Conservation (phyloP, 2,888 invertebrate genomes). For the Notodonta ziczac region DNA sequence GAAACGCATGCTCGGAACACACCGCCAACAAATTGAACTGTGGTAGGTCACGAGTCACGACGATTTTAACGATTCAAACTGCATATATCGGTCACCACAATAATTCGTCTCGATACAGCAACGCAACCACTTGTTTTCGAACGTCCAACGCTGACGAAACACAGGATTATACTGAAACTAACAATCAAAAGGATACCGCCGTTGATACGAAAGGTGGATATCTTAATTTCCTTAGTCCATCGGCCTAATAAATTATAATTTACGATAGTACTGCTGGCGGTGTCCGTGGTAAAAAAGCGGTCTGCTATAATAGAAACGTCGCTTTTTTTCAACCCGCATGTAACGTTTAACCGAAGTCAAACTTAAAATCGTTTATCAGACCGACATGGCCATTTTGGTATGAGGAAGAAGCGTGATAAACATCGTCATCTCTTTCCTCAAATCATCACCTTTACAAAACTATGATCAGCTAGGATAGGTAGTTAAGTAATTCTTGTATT, state of each 20-base stretch:
- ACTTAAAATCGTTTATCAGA: slow-evolving; percentile 63
- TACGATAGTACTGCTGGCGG: slow-evolving; percentile 72
- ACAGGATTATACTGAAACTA: slow-evolving; percentile 62
- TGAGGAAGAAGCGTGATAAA: slow-evolving; percentile 46
- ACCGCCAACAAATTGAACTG: slow-evolving; percentile 63
- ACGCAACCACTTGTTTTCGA: slow-evolving; percentile 32
- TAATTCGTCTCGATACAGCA: slow-evolving; percentile 42
- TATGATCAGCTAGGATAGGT: not conserved
- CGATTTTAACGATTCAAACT: slow-evolving; percentile 50
- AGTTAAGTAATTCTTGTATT: no score
- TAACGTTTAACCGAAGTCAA: slow-evolving; percentile 65
- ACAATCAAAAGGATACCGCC: slow-evolving; percentile 72
- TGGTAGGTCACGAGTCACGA: slow-evolving; percentile 64
- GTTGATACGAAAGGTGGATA: slow-evolving; percentile 68
- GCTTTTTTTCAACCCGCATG: slow-evolving; percentile 74
- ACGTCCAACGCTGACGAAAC: slow-evolving; percentile 67
- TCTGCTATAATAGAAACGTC: slow-evolving; percentile 78
- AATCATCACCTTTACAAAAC: slow-evolving; percentile 12
- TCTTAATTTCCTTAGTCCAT: slow-evolving; percentile 76
- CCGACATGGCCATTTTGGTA: slow-evolving; percentile 48
- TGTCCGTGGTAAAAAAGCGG: slow-evolving; percentile 68
- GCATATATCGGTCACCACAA: slow-evolving; percentile 50
- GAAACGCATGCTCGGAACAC: slow-evolving; percentile 55
- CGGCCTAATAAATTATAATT: slow-evolving; percentile 80
- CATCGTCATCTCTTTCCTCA: slow-evolving; percentile 65